phyloP scores from a whole-genome alignment of 2,797 vertebrate species.

The Microhierax caerulescens region DNA sequence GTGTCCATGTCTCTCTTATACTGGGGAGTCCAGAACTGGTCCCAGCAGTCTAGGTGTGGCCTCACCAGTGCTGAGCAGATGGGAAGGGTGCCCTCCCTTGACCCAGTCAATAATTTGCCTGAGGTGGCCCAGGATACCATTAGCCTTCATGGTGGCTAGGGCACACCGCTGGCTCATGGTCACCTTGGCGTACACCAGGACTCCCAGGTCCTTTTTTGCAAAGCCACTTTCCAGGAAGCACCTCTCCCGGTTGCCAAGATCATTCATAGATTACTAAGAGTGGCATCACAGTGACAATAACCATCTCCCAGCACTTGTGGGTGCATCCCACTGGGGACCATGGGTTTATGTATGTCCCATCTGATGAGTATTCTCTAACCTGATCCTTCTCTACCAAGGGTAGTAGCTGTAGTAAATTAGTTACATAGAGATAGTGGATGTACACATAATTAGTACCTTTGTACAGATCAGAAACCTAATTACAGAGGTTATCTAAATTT shows the following conservation, averaged over 20 bases:
- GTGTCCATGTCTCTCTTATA: accelerated
- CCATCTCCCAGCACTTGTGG: neutral
- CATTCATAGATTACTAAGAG: no score
- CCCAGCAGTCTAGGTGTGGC: neutral
- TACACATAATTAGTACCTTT: neutral
- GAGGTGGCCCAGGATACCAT: no score
- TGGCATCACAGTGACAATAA: no score
- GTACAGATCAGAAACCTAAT: neutral
- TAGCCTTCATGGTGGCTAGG: neutral
- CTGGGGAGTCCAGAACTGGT: neutral
- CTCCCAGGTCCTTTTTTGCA: no score
- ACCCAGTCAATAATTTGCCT: neutral
- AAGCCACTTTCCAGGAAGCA: no score
- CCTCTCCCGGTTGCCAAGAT: no score
- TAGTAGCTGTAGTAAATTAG: neutral
- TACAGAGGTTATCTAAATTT: neutral
- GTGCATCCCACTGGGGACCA: neutral
- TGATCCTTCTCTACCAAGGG: neutral
- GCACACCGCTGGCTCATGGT: neutral
- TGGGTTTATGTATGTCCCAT: neutral
- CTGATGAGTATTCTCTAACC: neutral
- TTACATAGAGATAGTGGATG: neutral
- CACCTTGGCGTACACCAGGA: neutral
- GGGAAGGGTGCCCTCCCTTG: neutral
- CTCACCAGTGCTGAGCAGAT: neutral